Evolutionary conservation across 2,888 invertebrate species (phyloP).

Genomic region (Melanophora roralis): DNA sequence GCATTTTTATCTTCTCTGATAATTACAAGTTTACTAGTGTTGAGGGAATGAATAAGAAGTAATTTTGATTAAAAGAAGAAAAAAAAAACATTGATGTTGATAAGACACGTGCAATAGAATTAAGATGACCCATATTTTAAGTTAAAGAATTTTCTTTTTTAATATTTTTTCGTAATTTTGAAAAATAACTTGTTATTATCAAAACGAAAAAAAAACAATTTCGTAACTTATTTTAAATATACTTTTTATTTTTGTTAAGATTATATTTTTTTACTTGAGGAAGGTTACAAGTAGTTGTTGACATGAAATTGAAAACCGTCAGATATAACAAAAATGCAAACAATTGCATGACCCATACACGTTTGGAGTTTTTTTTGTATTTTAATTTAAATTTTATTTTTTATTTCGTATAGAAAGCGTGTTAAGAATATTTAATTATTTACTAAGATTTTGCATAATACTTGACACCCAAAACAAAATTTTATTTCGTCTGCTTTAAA

Average conservation of each 20-base stretch:
- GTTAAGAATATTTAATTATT: constrained; percentile 39
- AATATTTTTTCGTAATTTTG: too few relatives aligned
- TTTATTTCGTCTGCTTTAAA: background rate
- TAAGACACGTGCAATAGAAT: constrained; percentile 56
- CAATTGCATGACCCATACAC: constrained; percentile 50
- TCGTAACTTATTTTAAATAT: background rate
- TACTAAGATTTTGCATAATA: constrained; percentile 37
- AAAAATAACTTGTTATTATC: background rate
- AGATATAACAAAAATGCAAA: constrained; percentile 16
- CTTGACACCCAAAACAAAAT: constrained; percentile 36
- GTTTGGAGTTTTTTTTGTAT: constrained; percentile 11
- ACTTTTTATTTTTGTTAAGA: background rate
- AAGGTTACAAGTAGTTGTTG: constrained; percentile 29
- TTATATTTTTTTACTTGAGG: constrained; percentile 38
- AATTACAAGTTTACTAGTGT: too few relatives aligned
- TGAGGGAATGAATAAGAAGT: background rate
- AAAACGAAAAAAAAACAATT: background rate
- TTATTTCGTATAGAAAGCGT: constrained; percentile 30
- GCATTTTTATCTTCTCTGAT: too few relatives aligned
- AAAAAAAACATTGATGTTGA: constrained; percentile 21
- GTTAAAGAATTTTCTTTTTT: background rate
- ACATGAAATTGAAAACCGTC: background rate
- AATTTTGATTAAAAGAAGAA: background rate
- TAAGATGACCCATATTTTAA: constrained; percentile 46
- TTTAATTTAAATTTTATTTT: background rate